Evolutionary conservation across 2,113 vertebrate species (phyloP), one percentile per base, ranked within the genome.

Genomic region (Eira barbara): DNA sequence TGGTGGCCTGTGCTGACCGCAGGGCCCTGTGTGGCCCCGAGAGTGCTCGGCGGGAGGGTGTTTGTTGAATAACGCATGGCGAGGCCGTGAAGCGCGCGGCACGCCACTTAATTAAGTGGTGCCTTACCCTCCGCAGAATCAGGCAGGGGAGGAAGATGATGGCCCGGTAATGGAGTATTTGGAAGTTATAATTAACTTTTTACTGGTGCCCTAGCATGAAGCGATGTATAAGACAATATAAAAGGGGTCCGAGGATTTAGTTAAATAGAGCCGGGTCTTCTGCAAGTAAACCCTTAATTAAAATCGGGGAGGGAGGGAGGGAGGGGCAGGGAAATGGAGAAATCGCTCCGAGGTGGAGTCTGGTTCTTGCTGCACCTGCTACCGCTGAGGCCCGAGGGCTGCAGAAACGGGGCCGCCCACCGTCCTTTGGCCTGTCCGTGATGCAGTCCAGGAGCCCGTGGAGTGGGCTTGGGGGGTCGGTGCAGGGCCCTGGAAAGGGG

Each of bases 101-200:
- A 59, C n/a, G 1, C 73, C 18, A 1, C 52, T 34, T 82, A 63
- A 74, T 95, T 47, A 79, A 49, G 79, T 29, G 23, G 8, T 31
- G 0, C 7, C 10, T 7, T 17, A 0, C 87, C 45, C 84, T 49
- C 2, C 3, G 67, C 10, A 13, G 74, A 39, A 3, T 6, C 52
- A 8, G 91, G 94, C 69, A 4, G 81, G 81, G 67, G 52, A 88
- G 94, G 95, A 49, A 34, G 95, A 71, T 1, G 87, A 49, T 34
- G 86, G 45, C 84, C 80, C 13, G 25, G 76, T 39, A 86, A 74
- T 95, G 89, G 94, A 83, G 95, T 74, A 47, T 57, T 97, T 71
- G 91, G 89, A 96, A 97, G 96, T 96, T 95, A 97, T 97, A 98
- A 97, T 97, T 98, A 98, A 97, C 97, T 97, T 98, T 91, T 82